These are phyloP conservation scores for Sicus ferrugineus DNA, from an alignment of 2,888 invertebrate species.

Conservation along the genomic window DNA sequence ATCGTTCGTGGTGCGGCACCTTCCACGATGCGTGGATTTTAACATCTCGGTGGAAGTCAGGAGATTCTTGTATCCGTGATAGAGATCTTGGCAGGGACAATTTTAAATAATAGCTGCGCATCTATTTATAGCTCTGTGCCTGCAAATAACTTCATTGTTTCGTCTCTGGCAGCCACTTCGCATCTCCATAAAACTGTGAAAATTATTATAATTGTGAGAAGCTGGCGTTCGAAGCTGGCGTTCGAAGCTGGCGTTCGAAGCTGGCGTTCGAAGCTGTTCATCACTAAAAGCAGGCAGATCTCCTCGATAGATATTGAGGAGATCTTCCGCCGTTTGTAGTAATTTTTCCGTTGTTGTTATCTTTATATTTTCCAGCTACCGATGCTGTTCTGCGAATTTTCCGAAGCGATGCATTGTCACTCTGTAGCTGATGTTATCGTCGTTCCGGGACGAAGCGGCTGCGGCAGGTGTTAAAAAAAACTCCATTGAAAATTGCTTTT, in stretches of 20 bases:
- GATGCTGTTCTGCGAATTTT: no score
- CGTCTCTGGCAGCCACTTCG: not conserved
- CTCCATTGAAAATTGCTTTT: slow-evolving; percentile 45
- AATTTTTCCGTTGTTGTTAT: slow-evolving; percentile 13
- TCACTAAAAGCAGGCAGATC: no score
- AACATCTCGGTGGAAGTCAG: no score
- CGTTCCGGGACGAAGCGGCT: not conserved
- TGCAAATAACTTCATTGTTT: not conserved
- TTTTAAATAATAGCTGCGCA: no score
- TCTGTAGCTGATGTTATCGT: slow-evolving; percentile 19
- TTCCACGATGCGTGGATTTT: no score
- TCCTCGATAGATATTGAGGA: slow-evolving; percentile 9
- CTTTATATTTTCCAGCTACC: not conserved
- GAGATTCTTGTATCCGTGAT: no score
- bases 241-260: slow-evolving; percentile 52
- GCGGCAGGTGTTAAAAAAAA: slow-evolving; percentile 21
- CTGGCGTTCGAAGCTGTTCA: slow-evolving; percentile 44
- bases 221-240: slow-evolving; percentile 58
- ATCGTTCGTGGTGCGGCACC: no score
- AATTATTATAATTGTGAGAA: slow-evolving; percentile 58
- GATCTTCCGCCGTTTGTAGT: slow-evolving; percentile 9
- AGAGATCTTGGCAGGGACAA: no score
- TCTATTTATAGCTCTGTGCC: not conserved
- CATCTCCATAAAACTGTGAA: slow-evolving; percentile 9
- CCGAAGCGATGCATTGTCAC: no score